Percentiles rank a stretch among this genome's conserved stretches.
Evolutionary conservation across 2,797 vertebrate genomes (phyloP).

Genomic region (Cossypha caffra): DNA sequence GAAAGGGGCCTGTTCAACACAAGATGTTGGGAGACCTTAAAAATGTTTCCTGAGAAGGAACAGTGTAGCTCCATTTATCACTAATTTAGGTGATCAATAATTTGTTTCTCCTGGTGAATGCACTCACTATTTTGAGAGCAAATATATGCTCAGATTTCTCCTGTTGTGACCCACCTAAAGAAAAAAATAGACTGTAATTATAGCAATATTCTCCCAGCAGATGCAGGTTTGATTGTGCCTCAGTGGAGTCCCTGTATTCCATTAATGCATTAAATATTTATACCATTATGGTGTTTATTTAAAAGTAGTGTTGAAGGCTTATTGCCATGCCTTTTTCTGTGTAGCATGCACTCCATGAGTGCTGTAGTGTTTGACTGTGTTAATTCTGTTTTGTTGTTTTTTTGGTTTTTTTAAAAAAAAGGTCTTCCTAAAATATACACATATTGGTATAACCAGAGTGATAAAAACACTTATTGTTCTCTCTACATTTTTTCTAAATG

Average conservation of each 20-base stretch:
- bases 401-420: neutral
- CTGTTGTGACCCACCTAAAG: neutral
- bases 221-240: neutral
- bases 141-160: neutral
- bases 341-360: neutral
- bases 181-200: neutral
- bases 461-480: neutral
- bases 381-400: neutral
- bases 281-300: neutral
- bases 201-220: neutral
- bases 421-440: neutral
- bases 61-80: neutral
- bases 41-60: neutral
- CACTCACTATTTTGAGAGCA: neutral
- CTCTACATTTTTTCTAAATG: neutral
- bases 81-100: neutral
- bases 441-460: neutral
- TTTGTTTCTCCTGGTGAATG: neutral
- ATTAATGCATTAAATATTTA: neutral
- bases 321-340: neutral
- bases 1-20: neutral
- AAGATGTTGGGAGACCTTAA: neutral
- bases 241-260: neutral
- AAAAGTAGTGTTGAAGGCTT: neutral
- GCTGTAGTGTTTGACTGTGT: neutral